These are phyloP conservation scores for Horisme vitalbata DNA, from an alignment of 2,888 invertebrate genomes.

Conservation along the genomic window DNA sequence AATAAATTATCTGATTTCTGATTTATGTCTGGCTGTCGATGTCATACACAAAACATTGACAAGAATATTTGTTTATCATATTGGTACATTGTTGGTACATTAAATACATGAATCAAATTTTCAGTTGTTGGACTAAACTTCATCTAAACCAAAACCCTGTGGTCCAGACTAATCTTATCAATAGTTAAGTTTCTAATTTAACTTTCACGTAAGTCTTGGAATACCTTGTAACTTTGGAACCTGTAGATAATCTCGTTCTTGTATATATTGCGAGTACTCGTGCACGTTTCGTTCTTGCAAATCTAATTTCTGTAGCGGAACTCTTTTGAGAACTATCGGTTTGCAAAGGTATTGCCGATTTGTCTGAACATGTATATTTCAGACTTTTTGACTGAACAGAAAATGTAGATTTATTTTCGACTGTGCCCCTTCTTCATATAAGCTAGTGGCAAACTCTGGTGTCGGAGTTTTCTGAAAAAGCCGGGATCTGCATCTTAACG, in stretches of 20 bases:
- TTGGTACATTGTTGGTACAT: too few relatives aligned
- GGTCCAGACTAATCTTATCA: constrained; percentile 13
- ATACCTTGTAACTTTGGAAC: constrained; percentile 20
- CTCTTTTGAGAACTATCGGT: constrained; percentile 70
- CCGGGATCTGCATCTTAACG: too few relatives aligned
- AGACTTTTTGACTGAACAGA: too few relatives aligned
- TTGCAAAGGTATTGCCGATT: constrained; percentile 7
- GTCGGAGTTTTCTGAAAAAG: too few relatives aligned
- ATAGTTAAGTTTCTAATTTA: constrained; percentile 14
- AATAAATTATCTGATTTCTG: too few relatives aligned
- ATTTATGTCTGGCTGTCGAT: too few relatives aligned
- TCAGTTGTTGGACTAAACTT: neutral
- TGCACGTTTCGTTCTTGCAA: constrained; percentile 71
- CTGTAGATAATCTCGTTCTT: constrained; percentile 28
- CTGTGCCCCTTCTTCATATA: too few relatives aligned
- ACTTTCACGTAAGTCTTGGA: constrained; percentile 13
- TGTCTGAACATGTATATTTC: too few relatives aligned
- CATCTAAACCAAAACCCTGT: neutral
- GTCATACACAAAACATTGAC: too few relatives aligned
- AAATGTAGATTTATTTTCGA: too few relatives aligned
- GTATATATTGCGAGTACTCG: constrained; percentile 37
- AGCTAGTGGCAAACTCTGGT: too few relatives aligned
- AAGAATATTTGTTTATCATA: too few relatives aligned
- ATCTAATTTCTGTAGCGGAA: constrained; percentile 74
- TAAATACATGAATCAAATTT: neutral